These are phyloP conservation scores for Montipora capricornis DNA, from an alignment of 64 coral and sea anemone species.

Conservation along the genomic window DNA sequence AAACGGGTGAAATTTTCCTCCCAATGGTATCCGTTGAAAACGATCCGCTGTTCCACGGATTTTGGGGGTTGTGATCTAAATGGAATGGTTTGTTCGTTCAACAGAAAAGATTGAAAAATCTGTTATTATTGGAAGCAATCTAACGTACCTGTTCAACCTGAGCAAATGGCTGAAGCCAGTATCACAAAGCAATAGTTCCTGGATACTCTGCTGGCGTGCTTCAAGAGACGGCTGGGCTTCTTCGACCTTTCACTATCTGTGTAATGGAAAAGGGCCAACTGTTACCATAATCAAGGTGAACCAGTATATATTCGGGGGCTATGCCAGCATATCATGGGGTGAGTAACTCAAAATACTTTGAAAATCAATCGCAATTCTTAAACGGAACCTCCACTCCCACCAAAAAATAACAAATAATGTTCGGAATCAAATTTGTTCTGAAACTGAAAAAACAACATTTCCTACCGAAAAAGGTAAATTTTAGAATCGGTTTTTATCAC, in stretches of 20 bases:
- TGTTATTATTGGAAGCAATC: not conserved
- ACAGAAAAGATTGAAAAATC: not conserved
- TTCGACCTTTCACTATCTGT: not conserved
- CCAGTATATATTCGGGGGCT: not conserved
- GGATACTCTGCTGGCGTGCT: not conserved
- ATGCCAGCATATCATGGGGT: not conserved
- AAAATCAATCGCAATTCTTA: not conserved
- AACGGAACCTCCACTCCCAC: not conserved
- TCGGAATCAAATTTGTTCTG: too few relatives aligned
- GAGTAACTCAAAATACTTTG: not conserved
- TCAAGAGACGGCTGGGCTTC: not conserved
- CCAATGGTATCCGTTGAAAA: not conserved
- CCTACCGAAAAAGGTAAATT: too few relatives aligned
- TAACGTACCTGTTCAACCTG: fast-evolving
- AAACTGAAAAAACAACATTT: too few relatives aligned
- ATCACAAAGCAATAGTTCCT: not conserved
- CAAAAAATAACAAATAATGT: too few relatives aligned
- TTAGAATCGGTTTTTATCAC: too few relatives aligned
- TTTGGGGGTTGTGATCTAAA: not conserved
- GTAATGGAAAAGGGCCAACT: not conserved
- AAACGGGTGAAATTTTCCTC: not conserved
- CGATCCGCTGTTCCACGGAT: not conserved
- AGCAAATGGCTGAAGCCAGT: not conserved
- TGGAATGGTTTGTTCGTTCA: not conserved
- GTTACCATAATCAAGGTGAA: not conserved